Conservation (phyloP, 2,113 vertebrate genomes). For the Eira barbara region DNA sequence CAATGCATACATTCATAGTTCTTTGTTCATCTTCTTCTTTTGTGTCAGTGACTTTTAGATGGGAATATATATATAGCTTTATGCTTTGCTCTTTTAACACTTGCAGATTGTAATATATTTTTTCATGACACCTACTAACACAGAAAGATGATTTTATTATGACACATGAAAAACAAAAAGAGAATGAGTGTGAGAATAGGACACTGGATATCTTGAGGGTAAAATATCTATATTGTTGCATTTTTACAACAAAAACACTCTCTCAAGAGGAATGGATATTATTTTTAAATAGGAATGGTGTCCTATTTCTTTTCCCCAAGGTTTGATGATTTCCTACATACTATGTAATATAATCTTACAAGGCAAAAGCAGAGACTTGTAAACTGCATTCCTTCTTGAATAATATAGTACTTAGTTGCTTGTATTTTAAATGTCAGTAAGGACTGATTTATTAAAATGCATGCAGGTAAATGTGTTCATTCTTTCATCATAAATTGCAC, state of each 20-base stretch:
- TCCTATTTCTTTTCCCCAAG: not conserved
- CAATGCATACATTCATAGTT: not conserved
- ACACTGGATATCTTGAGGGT: not conserved
- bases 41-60: not conserved
- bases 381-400: not conserved
- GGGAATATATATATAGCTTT: not conserved
- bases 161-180: not conserved
- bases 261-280: not conserved
- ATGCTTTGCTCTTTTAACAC: not conserved
- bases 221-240: not conserved
- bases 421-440: conserved; percentile 51
- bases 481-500: conserved; percentile 70
- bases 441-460: conserved; percentile 66
- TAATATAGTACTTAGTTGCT: not conserved
- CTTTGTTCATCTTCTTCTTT: conserved; percentile 20
- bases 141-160: not conserved
- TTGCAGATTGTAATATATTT: not conserved
- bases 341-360: not conserved
- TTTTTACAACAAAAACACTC: not conserved
- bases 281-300: not conserved
- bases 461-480: conserved; percentile 59
- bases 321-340: not conserved
- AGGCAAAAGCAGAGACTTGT: not conserved
- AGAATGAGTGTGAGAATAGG: not conserved
- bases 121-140: not conserved